Base-by-base conservation (phyloP, 2,888 invertebrate genomes). In the Chouioia cunea region DNA sequence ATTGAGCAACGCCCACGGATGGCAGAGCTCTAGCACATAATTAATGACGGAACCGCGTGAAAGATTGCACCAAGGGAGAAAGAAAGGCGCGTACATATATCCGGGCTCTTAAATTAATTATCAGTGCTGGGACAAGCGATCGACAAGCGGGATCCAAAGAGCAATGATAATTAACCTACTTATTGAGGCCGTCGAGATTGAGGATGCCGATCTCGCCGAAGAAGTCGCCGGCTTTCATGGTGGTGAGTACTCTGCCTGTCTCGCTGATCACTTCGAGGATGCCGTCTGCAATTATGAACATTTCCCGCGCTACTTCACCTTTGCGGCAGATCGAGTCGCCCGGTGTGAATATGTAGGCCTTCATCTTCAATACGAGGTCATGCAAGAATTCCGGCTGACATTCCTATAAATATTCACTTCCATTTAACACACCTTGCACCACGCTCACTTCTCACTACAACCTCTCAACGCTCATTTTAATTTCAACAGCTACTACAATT, bases 261-360 rank as follows among this genome's bases (percentile, higher is more conserved):
- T 97, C 97, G 81, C 97, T 97, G 84, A 97, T 92, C 15, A 97
- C 97, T 87, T 97, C 97, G 67, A 97, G 88, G 79, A 97, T 96
- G 10, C 97, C 98, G 85, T 97, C 97, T 4, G 97, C 97, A 82
- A 98, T 97, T 79, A 98, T 98, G 83, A 97, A 98, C 97, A 98
- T 98, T 87, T 98, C 97, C 75, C 97, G 88, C 0, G 97, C 97
- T 20, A 96, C 95, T 87, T 96, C 93, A 79, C 96, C 97, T 87
- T 97, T 96, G 48, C 97, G 91, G 83, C 97, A 97, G 82, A 98
- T 97, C 73, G 97, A 93, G 86, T 98, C 97, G 22, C 97, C 97
- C 0, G 97, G 97, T 23, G 97, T 98, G 86, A 98, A 98, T 85
- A 98, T 98, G 86, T 96, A 97, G 8, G 97, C 97, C 87, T 95